Percentiles rank a stretch among this genome's conserved stretches.
Conservation (phyloP, 2,888 invertebrate genomes). For the Baronia brevicornis region DNA sequence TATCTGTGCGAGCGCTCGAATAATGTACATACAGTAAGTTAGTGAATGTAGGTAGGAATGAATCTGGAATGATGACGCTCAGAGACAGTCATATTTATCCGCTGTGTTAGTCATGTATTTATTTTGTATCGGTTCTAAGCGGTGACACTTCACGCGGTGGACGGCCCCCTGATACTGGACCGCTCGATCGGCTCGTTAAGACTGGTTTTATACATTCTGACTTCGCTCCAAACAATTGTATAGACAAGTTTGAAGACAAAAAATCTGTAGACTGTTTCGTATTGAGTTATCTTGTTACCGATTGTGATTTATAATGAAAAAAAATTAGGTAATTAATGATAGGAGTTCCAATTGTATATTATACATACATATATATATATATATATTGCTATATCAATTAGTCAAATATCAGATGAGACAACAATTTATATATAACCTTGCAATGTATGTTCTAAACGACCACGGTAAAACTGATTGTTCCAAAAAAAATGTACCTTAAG, state of each 20-base stretch:
- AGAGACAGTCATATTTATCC: conserved; percentile 9
- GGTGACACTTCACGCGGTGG: too few relatives aligned
- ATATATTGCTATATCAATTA: conserved; percentile 49
- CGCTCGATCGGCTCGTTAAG: conserved; percentile 12
- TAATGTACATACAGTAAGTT: conserved; percentile 44
- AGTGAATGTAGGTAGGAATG: conserved; percentile 37
- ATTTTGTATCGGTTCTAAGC: conserved; percentile 28
- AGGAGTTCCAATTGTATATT: conserved; percentile 76
- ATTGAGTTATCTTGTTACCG: conserved; percentile 64
- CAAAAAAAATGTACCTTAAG: conserved; percentile 14
- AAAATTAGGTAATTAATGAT: conserved; percentile 72
- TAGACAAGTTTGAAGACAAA: conserved; percentile 18
- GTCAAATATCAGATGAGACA: conserved; percentile 36
- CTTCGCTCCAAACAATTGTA: conserved; percentile 11
- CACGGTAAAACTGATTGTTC: conserved; percentile 16
- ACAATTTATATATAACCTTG: conserved; percentile 23
- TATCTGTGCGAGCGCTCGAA: conserved; percentile 34
- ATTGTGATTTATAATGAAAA: conserved; percentile 64
- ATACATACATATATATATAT: conserved; percentile 60
- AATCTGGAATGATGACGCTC: conserved; percentile 17
- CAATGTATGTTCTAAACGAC: conserved; percentile 19
- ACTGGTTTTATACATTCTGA: conserved; percentile 14
- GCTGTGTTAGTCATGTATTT: conserved; percentile 43
- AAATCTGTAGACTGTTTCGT: conserved; percentile 54
- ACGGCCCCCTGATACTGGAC: too few relatives aligned